Evolutionary conservation across 30 jellyfish, hydroid and myxozoan species (phyloP).

Genomic region (Aurelia aurita): DNA sequence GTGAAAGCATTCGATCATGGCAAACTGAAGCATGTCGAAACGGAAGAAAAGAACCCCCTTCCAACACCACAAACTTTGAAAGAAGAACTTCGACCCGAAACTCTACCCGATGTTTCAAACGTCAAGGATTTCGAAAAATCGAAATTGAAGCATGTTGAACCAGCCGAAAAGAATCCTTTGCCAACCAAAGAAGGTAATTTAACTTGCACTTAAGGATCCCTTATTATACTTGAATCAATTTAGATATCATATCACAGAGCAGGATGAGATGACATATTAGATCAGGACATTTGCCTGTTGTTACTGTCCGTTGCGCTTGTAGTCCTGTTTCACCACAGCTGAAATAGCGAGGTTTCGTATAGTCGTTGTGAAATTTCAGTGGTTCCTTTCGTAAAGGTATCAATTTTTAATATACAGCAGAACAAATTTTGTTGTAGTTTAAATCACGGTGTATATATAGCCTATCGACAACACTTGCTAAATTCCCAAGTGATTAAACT

Average conservation of each 20-base stretch:
- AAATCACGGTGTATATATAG: too few relatives aligned
- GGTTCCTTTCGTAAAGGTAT: too few relatives aligned
- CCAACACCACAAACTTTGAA: slow-evolving; percentile 76
- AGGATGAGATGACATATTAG: neutral
- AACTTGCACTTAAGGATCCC: neutral
- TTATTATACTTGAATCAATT: neutral
- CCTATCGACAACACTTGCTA: too few relatives aligned
- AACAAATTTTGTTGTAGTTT: too few relatives aligned
- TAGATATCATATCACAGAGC: neutral
- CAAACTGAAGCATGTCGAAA: slow-evolving; percentile 70
- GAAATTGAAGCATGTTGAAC: slow-evolving; percentile 79
- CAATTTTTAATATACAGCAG: too few relatives aligned
- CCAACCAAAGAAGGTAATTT: slow-evolving; percentile 39
- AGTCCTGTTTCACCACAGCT: too few relatives aligned
- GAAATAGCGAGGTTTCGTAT: too few relatives aligned
- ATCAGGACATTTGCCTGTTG: too few relatives aligned
- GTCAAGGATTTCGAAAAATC: slow-evolving; percentile 62
- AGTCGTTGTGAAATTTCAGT: too few relatives aligned
- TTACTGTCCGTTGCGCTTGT: too few relatives aligned
- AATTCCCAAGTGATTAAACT: too few relatives aligned
- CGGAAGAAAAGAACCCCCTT: slow-evolving; percentile 75
- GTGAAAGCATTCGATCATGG: slow-evolving; percentile 72
- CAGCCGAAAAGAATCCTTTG: slow-evolving; percentile 66
- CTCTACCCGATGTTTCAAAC: slow-evolving; percentile 73
- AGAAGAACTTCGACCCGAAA: slow-evolving; percentile 85